Base-by-base conservation (phyloP, 2,113 vertebrate genomes). In the Pangasianodon hypophthalmus region DNA sequence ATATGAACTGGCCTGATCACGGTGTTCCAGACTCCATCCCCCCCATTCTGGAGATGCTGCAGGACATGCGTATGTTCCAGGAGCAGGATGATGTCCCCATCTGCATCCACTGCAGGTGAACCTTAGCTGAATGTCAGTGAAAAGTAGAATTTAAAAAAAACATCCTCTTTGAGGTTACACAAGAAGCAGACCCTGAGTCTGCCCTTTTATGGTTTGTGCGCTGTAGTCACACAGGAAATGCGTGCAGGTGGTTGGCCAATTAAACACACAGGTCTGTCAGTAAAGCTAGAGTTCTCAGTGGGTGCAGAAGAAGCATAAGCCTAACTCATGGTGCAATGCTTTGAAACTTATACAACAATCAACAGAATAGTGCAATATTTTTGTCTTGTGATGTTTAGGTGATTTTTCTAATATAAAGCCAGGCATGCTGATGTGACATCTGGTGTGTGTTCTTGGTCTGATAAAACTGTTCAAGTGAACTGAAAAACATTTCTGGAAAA, bases 51-150 rank as follows among this genome's bases (percentile, higher is more conserved):
- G 96, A 98, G 90, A 96, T 99, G 90, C 44, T 98, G 85, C 29
- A 94, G 2, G 98, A 99, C 80, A 96, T 99, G 92, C 97, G 97
- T 4, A 90, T 92, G 88, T 95, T 96, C 92, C 98, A 99, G 94
- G 92, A 91, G 0, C 95, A 97, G 0, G 96, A 97, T n/a, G 93
- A 95, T 0, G 6, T 96, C 46, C 98, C 98, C 4, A 92, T 99
- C 84, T 99, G 98, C 89, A 92, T 99, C 92, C 98, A 99, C 95
- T 99, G 98, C 98, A 99, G 98, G 98, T 99, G 62, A 88, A 10
- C 89, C 88, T 37, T 46, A 26, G 26, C n/a, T 56, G 29, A 83
- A 46, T 69, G 13, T 14, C 26, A 2, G 86, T 62, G 16, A 19
- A 84, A 71, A 71, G 56, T 18, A n/a, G 58, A 54, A 13, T 48